Evolutionary conservation across 2,113 vertebrate species (phyloP), one percentile per base, ranked within the genome.

Genomic region (Antigone vipio): DNA sequence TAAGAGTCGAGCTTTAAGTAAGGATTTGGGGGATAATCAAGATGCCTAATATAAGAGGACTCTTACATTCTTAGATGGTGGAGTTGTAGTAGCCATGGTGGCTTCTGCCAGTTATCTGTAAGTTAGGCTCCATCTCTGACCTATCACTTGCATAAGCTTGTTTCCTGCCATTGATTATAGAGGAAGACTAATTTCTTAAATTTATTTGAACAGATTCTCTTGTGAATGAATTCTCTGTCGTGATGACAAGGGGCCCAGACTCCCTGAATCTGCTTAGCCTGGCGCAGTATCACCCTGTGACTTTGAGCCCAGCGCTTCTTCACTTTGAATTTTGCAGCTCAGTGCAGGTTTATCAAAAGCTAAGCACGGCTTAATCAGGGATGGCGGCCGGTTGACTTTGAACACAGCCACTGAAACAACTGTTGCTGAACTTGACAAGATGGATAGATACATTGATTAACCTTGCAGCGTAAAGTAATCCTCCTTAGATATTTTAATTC

Each of bases 391-490:
- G 38, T 38, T 91, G 89, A 44, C 93, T 94, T 92, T 92, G 94
- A 95, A 73, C 53, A 7, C 35, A 22, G 94, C 29, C 44, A 8
- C 75, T 83, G 95, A 10, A 88, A 64, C 85, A 92, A 40, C 67
- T 93, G 75, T 79, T 92, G 85, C 83, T 92, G 85, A 50, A 5
- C 79, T 58, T 77, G 91, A 63, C 79, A 63, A 55, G 95, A 83
- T 88, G 86, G 59, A 80, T 53, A 93, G 91, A 95, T 93, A 95
- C 92, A 91, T 76, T 83, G 94, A 95, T 95, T 96, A 93, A 88
- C 92, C 92, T 96, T 95, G 92, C 55, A 62, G 71, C 2, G 0
- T 55, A 6, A 15, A 66, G 50, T 32, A 23, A 56, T 86, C 55
- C 75, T 72, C 50, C 55, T 80, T 59, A 52, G 82, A 6, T 83